Base-by-base conservation (phyloP, 35 echinoderm and acorn worm species). In the Apostichopus californicus region DNA sequence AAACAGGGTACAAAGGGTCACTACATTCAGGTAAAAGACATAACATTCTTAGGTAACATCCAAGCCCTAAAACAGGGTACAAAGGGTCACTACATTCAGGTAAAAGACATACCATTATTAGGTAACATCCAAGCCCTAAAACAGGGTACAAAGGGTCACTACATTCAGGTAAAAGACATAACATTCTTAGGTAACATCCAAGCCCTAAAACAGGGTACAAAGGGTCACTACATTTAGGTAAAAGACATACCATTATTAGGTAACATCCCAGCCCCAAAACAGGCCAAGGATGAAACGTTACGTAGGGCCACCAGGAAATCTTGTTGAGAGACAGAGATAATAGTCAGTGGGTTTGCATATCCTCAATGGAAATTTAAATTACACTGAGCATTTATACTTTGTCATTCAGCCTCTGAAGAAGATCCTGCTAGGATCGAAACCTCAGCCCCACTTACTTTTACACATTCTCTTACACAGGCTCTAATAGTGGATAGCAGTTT, bases 241-340 rank as follows among this genome's bases (percentile, higher is more conserved):
- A 34, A 65, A 18, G n/a, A 79, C 93, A 54, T 94, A 94, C 93
- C 93, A 78, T 94, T 91, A 72, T 89, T 88, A 78, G 95, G 89
- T 22, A 91, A 73, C 56, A 93, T 87, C 55, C 82, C 81, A 10
- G 85, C 95, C 85, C 95, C 95, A 96, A 96, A 96, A 79, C 95
- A 96, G 53, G 95, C 93, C 93, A 96, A 84, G 18, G 93, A 92
- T 56, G 95, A 96, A 28, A 96, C 95, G 78, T 94, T 96, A 46
- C 93, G 87, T 8, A 96, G 91, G 10, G 95, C 90, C 90, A 92
- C 90, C 83, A 96, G 78, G 56, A 96, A 96, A 86, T 96, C 95
- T 96, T 96, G 59, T 78, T 78, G 77, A 91, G 89, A 91, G 79
- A 59, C 23, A 87, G 85, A 86, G 72, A 55, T 79, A 96, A 77